Base-by-base conservation (phyloP, 2,888 invertebrate species). In the Zaprionus obscuricornis region DNA sequence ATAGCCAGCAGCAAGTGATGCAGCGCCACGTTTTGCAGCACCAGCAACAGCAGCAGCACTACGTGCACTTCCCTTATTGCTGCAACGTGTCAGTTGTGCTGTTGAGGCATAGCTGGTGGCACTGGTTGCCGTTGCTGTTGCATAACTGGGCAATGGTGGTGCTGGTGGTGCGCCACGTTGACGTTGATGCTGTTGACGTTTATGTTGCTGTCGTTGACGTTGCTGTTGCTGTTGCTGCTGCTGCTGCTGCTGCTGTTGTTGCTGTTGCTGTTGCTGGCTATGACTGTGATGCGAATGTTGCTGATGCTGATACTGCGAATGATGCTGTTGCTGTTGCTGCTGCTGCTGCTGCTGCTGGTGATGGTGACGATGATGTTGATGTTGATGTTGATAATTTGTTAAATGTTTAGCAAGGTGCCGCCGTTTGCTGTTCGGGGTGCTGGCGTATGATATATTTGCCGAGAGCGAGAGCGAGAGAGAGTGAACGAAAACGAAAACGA, bases 381-480 rank as follows among this genome's bases (percentile, higher is more conserved):
- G 75, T 52, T 73, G 74, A 71, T 72, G 74, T 58, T 74, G 74
- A 65, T 81, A 78, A 72, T 79, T 81, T 72, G 74, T 86, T 75
- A 78, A 85, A 71, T 85, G 84, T 79, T 88, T 88, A 77, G 87
- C 88, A 67, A 87, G 82, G 82, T 88, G 88, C 86, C 88, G 88
- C 87, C 87, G 86, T 85, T 86, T 88, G 87, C 87, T 88, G 86
- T 88, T 87, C 81, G 87, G 79, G 76, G 87, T 88, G 88, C 88
- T 88, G 85, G 75, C 82, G 67, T 70, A 76, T 74, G 75, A 57
- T n/a, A n/a, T n/a, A 6, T 66, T 62, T 57, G 59, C 60, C 66
- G 57, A 56, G 8, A 24, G 8, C 24, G 8, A 65, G 52, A 47
- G 56, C 64, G 47, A 65, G 75, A 59, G 66, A 66, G 66, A 64